These are phyloP conservation scores for Gobionotothen gibberifrons DNA, from an alignment of 2,797 vertebrate species.

Conservation along the genomic window DNA sequence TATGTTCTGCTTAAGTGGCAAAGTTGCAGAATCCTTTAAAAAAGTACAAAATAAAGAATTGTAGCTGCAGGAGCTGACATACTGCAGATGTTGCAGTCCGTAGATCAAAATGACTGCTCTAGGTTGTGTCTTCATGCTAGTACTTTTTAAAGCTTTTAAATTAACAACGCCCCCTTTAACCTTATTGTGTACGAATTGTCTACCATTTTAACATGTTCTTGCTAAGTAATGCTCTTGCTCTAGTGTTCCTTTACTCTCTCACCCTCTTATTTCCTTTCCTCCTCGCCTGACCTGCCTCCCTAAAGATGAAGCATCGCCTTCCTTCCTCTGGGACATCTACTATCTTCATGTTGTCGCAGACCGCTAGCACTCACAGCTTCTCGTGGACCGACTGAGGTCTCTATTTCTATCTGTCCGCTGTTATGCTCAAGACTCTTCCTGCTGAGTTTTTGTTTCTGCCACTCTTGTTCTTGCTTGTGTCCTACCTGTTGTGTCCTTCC, in stretches of 20 bases:
- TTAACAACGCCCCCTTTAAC: not conserved
- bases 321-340: conserved; percentile 99
- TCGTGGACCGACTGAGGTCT: conserved; percentile 99
- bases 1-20: not conserved
- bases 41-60: not conserved
- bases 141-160: not conserved
- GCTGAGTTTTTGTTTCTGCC: conserved; percentile 52
- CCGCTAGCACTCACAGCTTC: conserved; percentile 99
- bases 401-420: conserved; percentile 70
- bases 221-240: conserved; percentile 21
- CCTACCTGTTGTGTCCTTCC: conserved; percentile 64
- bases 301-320: conserved; percentile 95
- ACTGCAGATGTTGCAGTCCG: not conserved
- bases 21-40: not conserved
- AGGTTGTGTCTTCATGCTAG: not conserved
- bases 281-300: conserved; percentile 72
- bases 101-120: not conserved
- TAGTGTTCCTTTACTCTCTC: conserved; percentile 44
- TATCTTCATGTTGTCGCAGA: conserved; percentile 99
- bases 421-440: conserved; percentile 36
- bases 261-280: conserved; percentile 70
- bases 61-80: not conserved
- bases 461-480: conserved; percentile 72
- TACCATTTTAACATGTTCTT: conserved; percentile 26
- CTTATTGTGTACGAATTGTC: conserved; percentile 12